A percentile compares a stretch with the other conserved stretches of the same genome.
These are phyloP conservation scores for Sylvilagus floridanus DNA, from an alignment of 2,797 vertebrate genomes.

Conservation along the genomic window DNA sequence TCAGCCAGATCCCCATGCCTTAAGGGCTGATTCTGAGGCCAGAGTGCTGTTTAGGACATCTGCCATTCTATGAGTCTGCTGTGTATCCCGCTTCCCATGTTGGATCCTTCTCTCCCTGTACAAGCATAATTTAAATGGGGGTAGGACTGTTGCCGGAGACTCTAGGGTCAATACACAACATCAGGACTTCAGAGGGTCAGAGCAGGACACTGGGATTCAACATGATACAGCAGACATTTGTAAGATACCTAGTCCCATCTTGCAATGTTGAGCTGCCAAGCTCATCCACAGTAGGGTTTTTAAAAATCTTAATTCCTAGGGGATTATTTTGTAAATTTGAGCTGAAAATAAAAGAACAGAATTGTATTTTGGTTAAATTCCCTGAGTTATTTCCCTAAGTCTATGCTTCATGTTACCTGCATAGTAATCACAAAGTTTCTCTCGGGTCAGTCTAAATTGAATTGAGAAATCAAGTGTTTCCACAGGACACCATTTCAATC, in stretches of 20 bases:
- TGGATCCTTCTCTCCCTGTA: background rate
- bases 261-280: background rate
- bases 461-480: background rate
- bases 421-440: background rate
- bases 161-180: background rate
- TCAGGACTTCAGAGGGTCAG: background rate
- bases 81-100: too few relatives aligned
- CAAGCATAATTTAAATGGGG: background rate
- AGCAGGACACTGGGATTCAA: background rate
- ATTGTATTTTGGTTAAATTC: background rate
- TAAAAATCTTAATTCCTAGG: background rate
- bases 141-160: background rate
- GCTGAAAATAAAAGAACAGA: too few relatives aligned
- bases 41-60: too few relatives aligned
- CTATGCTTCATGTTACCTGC: background rate
- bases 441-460: background rate
- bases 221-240: background rate
- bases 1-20: too few relatives aligned
- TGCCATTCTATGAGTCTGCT: too few relatives aligned
- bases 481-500: background rate
- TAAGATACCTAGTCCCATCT: rapidly evolving
- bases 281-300: background rate
- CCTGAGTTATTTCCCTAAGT: background rate
- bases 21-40: too few relatives aligned
- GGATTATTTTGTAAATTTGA: background rate